phyloP scores from a whole-genome alignment of 2,888 invertebrate genomes.

The Diaperis boleti region DNA sequence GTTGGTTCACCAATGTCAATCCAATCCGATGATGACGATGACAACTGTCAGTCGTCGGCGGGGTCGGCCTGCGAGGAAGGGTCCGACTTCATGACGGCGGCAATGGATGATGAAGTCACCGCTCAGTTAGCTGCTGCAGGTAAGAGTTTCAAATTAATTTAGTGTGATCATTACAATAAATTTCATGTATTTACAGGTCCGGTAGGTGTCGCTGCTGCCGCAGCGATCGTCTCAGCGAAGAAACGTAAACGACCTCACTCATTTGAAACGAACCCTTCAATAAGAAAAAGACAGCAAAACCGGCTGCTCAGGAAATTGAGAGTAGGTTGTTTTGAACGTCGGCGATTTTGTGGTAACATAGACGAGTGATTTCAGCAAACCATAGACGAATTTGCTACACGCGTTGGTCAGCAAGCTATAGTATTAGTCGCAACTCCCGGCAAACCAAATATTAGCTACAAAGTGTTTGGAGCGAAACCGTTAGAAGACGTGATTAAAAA shows the following conservation, averaged over 20 bases:
- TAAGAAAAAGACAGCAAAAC: constrained; percentile 95
- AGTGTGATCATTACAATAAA: too few relatives aligned
- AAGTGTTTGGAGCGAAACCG: constrained; percentile 97
- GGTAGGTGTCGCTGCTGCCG: constrained; percentile 96
- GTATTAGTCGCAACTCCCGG: constrained; percentile 97
- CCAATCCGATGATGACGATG: constrained; percentile 82
- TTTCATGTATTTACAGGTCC: constrained; percentile 78
- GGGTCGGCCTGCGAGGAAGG: constrained; percentile 84
- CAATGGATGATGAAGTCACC: constrained; percentile 94
- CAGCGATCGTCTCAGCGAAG: constrained; percentile 95
- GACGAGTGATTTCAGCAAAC: constrained; percentile 82
- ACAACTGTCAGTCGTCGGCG: constrained; percentile 85
- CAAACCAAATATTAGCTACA: constrained; percentile 95
- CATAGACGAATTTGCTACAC: constrained; percentile 96
- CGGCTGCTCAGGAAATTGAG: constrained; percentile 87
- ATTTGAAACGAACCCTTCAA: constrained; percentile 97
- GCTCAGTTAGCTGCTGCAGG: constrained; percentile 97
- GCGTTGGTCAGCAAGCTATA: constrained; percentile 97
- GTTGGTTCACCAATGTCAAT: constrained; percentile 67
- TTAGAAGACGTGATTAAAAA: constrained; percentile 95
- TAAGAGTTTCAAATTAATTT: too few relatives aligned
- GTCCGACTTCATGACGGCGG: constrained; percentile 84
- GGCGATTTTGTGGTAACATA: neutral
- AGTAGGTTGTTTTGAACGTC: constrained; percentile 66
- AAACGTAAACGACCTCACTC: constrained; percentile 95